Conservation (phyloP, 2,888 invertebrate genomes). For the Eristalis tenax region DNA sequence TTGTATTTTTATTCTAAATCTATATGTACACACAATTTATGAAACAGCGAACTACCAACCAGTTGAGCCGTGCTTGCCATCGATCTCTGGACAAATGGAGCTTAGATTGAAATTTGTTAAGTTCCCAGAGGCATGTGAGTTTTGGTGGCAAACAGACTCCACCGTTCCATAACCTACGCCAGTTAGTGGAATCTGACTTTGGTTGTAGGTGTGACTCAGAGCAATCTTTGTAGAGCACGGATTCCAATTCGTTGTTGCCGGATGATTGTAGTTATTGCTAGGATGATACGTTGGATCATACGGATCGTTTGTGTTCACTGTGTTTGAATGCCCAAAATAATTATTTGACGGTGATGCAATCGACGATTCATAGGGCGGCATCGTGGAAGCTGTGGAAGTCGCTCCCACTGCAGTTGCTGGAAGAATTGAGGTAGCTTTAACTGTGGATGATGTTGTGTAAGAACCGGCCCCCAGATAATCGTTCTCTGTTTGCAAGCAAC, state of each 20-base stretch:
- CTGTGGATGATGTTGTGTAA: constrained; percentile 18
- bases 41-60: constrained; percentile 47
- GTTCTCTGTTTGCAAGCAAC: constrained; percentile 54
- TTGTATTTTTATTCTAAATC: not conserved
- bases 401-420: constrained; percentile 17
- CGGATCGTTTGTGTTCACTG: constrained; percentile 55
- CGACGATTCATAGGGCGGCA: constrained; percentile 37
- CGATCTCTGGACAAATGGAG: constrained; percentile 92
- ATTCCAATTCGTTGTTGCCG: constrained; percentile 42
- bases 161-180: constrained; percentile 17
- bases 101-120: constrained; percentile 91
- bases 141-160: constrained; percentile 51
- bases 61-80: constrained; percentile 82
- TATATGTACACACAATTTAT: not conserved
- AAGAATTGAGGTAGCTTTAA: constrained; percentile 45
- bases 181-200: constrained; percentile 23
- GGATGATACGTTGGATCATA: constrained; percentile 64
- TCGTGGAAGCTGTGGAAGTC: not conserved
- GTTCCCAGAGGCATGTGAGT: constrained; percentile 55
- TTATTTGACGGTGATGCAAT: constrained; percentile 24
- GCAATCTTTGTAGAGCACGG: constrained; percentile 9
- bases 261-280: constrained; percentile 61
- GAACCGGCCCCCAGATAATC: constrained; percentile 66
- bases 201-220: constrained; percentile 30
- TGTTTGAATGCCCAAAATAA: constrained; percentile 49